Percentiles rank a stretch among this genome's conserved stretches.
phyloP scores from a whole-genome alignment of 2,797 vertebrate species.

The Amazona finschi region DNA sequence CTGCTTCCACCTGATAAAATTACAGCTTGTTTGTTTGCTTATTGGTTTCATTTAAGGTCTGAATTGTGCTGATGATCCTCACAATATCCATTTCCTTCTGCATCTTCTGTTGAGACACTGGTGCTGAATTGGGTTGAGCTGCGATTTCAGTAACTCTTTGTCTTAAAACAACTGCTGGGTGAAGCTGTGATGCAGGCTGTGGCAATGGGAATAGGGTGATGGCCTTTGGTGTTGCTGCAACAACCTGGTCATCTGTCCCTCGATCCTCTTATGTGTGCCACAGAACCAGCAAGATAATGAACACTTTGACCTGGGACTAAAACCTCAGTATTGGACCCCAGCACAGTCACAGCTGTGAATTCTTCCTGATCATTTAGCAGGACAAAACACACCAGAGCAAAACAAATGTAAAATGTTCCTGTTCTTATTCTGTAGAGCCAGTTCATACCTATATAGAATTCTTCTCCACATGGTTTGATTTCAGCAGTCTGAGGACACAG shows the following conservation, averaged over 20 bases:
- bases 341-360: neutral
- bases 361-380: neutral
- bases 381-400: neutral
- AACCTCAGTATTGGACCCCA: neutral
- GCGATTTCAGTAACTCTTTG: neutral
- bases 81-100: slow-evolving; percentile 6
- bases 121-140: neutral
- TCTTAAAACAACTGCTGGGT: neutral
- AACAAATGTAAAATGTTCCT: neutral
- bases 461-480: neutral
- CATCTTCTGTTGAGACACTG: neutral
- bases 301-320: neutral
- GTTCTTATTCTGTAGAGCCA: neutral
- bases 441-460: neutral
- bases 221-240: neutral
- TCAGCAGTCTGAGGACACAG: neutral
- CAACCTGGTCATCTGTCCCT: neutral
- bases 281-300: neutral
- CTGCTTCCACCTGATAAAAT: slow-evolving; percentile 53
- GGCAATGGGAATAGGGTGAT: neutral
- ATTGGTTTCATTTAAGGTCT: slow-evolving; percentile 43
- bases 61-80: slow-evolving; percentile 56
- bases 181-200: neutral
- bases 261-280: neutral
- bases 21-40: slow-evolving; percentile 34